phyloP scores from a whole-genome alignment of 2,113 vertebrate genomes.

The Narcine bancroftii region DNA sequence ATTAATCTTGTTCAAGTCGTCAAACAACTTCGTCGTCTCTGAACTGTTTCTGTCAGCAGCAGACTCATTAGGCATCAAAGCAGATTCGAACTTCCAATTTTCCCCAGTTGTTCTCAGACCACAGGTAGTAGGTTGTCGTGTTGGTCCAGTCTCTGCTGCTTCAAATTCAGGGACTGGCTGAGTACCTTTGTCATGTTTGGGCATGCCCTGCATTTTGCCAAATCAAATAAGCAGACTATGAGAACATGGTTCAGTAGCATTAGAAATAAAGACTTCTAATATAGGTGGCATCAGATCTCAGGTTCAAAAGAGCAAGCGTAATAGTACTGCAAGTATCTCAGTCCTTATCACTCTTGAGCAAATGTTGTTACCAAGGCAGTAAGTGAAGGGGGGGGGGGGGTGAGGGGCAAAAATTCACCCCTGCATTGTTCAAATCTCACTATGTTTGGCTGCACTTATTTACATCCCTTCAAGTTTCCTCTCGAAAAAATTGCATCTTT shows the following conservation, averaged over 20 bases:
- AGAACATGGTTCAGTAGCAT: not conserved
- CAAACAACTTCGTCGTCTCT: constrained; percentile 9
- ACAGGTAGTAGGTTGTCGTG: not conserved
- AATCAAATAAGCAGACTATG: not conserved
- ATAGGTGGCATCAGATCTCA: not conserved
- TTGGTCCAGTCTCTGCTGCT: not conserved
- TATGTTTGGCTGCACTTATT: not conserved
- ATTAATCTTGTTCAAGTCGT: not conserved
- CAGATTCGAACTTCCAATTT: not conserved
- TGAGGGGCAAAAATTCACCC: too few relatives aligned
- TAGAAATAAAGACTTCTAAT: too few relatives aligned
- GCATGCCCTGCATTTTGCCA: constrained; percentile 1
- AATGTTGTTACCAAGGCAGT: not conserved
- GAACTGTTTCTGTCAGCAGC: constrained; percentile 38
- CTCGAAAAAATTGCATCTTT: too few relatives aligned
- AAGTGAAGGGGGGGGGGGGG: not conserved
- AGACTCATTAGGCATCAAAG: not conserved
- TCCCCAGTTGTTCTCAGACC: not conserved
- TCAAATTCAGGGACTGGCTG: not conserved
- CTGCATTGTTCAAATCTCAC: not conserved
- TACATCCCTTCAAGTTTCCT: too few relatives aligned
- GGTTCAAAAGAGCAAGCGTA: not conserved
- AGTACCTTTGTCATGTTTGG: constrained; percentile 7
- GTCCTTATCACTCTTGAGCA: not conserved
- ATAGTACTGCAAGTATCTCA: not conserved